Base-by-base conservation (phyloP, 1,140 invertebrate genomes). In the Procambarus clarkii region DNA sequence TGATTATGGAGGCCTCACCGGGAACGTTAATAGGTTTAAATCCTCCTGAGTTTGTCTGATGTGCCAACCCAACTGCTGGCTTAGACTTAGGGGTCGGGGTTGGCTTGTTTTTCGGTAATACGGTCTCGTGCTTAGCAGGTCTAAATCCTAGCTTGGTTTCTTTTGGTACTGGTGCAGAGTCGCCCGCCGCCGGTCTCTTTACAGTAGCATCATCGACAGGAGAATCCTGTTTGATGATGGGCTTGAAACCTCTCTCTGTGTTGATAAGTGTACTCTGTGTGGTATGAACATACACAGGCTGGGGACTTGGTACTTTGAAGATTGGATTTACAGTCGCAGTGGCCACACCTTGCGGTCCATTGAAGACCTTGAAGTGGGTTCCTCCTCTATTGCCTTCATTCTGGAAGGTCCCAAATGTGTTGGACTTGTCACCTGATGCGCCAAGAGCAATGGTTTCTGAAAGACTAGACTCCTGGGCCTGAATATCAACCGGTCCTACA, bases 171-270 rank as follows among this genome's bases (percentile, higher is more conserved):
- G 45, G 46, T 45, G 79, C n/a, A 9, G 86, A 81, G 2, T 46
- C 86, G 21, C 60, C 48, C 45, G 45, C 46, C 24, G 80, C 50
- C 48, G 58, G 80, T 21, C 64, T 76, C 34, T 83, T 77, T 24
- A 34, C 58, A 69, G 15, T 54, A 46, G 21, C 8, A 54, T 79
- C 34, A 5, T 80, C 78, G 15, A 58, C 7, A 15, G 87, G 69
- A 13, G 79, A 48, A 58, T 89, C 80, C 8, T 79, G 79, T 50
- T 83, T 83, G 46, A 84, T 90, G 88, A 90, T 90, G 21, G 88
- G 88, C 50, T 90, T 90, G 54, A 90, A 90, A 18, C 88, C 88
- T 34, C 24, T 84, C n/a, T 90, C 88, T n/a, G 88, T 90, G n/a
- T 45, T 90, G 7, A 69, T 80, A n/a, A 77, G 77, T 24, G 48